These are phyloP conservation scores for Danio rerio DNA, from an alignment of 2,113 vertebrate species.

Conservation along the genomic window DNA sequence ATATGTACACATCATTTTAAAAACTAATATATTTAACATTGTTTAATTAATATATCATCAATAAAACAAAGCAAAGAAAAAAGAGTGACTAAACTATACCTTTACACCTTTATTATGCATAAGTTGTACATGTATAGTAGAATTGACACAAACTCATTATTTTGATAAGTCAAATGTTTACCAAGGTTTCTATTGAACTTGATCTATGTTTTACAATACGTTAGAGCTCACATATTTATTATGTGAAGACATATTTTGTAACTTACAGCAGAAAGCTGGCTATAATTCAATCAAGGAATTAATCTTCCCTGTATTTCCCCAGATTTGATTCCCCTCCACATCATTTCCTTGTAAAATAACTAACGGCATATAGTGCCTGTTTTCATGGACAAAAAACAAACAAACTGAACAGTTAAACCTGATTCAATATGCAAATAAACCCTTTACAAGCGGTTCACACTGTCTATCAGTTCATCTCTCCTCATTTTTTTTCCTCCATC, in stretches of 20 bases:
- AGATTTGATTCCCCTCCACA: neutral
- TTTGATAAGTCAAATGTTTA: too few relatives aligned
- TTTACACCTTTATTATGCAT: too few relatives aligned
- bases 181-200: too few relatives aligned
- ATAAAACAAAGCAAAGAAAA: too few relatives aligned
- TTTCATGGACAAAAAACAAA: constrained; percentile 49
- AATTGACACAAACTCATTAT: too few relatives aligned
- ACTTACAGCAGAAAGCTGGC: neutral
- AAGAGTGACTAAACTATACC: too few relatives aligned
- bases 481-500: constrained; percentile 32
- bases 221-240: neutral
- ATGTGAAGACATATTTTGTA: neutral
- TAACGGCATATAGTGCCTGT: neutral
- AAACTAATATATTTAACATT: too few relatives aligned
- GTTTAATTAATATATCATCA: too few relatives aligned
- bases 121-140: too few relatives aligned
- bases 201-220: neutral
- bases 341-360: constrained; percentile 25
- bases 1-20: too few relatives aligned
- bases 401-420: constrained; percentile 63
- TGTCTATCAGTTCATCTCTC: constrained; percentile 46
- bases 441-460: constrained; percentile 67
- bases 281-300: neutral
- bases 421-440: constrained; percentile 74
- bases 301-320: neutral